A percentile compares a stretch with the other conserved stretches of the same genome.
phyloP scores from a whole-genome alignment of 2,113 vertebrate genomes.

The Cyanoramphus novaezelandiae region DNA sequence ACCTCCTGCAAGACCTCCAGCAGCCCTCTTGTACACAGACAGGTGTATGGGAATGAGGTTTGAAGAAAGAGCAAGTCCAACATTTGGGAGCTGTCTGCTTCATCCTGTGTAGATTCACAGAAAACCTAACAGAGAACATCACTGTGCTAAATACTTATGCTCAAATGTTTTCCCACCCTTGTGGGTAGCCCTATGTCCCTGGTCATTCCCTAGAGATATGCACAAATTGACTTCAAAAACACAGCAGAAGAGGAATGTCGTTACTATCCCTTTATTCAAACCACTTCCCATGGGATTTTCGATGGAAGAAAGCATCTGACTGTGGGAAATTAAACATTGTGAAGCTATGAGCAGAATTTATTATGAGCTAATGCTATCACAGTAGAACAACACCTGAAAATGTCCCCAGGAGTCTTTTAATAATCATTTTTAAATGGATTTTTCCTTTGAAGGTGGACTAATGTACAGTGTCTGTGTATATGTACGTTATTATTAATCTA shows the following conservation, averaged over 20 bases:
- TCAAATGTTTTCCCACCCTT: not conserved
- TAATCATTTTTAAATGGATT: not conserved
- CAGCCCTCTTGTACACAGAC: not conserved
- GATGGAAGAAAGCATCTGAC: not conserved
- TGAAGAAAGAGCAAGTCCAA: not conserved
- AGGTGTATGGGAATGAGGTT: not conserved
- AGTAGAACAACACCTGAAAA: constrained; percentile 46
- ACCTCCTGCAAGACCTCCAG: not conserved
- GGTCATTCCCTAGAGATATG: not conserved
- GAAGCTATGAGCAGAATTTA: not conserved
- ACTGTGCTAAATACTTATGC: not conserved
- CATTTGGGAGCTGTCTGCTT: not conserved
- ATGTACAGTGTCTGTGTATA: not conserved
- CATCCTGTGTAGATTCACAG: not conserved
- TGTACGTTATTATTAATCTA: not conserved
- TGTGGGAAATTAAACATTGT: constrained; percentile 30
- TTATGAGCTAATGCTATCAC: not conserved
- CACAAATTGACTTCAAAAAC: not conserved
- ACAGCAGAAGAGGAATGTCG: not conserved
- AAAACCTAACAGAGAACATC: not conserved
- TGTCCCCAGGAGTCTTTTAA: not conserved
- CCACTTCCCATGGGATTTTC: not conserved
- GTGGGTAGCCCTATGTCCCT: not conserved
- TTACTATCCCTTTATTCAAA: constrained; percentile 6
- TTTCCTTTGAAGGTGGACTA: not conserved